These are phyloP conservation scores for Hydractinia echinata DNA, from an alignment of 30 jellyfish, hydroid and myxozoan genomes.

Conservation along the genomic window DNA sequence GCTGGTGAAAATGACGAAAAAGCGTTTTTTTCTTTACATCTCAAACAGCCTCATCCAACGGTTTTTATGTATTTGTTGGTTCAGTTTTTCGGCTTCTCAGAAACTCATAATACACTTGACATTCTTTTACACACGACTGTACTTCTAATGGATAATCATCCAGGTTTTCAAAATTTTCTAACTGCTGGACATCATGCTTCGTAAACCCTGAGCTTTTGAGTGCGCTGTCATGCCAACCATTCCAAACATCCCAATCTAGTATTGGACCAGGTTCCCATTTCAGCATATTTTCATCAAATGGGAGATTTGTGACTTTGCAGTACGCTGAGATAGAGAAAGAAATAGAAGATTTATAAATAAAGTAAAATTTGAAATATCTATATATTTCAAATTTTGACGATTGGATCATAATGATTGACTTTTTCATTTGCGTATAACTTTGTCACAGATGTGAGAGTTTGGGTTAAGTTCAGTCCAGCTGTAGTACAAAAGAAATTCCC, in stretches of 20 bases:
- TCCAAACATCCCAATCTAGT: constrained; percentile 92
- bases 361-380: neutral
- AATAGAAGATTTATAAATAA: neutral
- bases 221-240: constrained; percentile 93
- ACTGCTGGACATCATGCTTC: constrained; percentile 46
- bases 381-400: neutral
- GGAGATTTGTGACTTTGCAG: constrained; percentile 68
- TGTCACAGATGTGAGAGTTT: too few species aligned
- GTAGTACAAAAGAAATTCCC: too few species aligned
- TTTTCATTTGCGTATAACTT: neutral
- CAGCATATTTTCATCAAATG: constrained; percentile 64
- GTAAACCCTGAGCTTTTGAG: constrained; percentile 82
- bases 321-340: constrained; percentile 26
- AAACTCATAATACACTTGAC: neutral
- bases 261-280: constrained; percentile 93
- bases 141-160: constrained; percentile 7
- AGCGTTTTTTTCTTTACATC: too few species aligned
- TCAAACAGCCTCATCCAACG: neutral
- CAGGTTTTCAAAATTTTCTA: constrained; percentile 6
- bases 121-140: constrained; percentile 7
- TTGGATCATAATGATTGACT: neutral
- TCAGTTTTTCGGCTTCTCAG: neutral
- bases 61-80: neutral
- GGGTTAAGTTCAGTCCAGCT: too few species aligned
- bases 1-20: too few species aligned